Evolutionary conservation across 2,888 invertebrate species (phyloP).

Genomic region (Seira musarum): DNA sequence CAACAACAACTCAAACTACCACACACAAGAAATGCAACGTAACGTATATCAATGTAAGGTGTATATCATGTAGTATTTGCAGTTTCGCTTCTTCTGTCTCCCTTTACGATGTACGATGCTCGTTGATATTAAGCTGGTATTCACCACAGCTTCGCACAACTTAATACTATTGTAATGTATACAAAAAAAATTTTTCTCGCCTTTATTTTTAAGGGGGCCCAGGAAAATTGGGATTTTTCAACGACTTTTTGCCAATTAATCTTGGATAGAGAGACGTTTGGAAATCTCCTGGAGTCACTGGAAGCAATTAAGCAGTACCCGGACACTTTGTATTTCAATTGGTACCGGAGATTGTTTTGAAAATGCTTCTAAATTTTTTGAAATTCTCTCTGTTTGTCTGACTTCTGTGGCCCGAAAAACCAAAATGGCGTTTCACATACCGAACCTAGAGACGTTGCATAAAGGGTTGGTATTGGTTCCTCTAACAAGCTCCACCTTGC

Average conservation of each 20-base stretch:
- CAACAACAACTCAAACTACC: slow-evolving; percentile 45
- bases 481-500: slow-evolving; percentile 46
- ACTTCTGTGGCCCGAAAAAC: slow-evolving; percentile 68
- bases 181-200: slow-evolving; percentile 43
- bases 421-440: slow-evolving; percentile 68
- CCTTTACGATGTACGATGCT: slow-evolving; percentile 31
- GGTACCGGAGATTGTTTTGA: slow-evolving; percentile 57
- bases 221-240: slow-evolving; percentile 47
- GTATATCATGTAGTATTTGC: slow-evolving; percentile 44
- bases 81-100: slow-evolving; percentile 38
- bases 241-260: slow-evolving; percentile 33
- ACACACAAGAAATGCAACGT: slow-evolving; percentile 40
- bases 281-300: slow-evolving; percentile 33
- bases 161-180: slow-evolving; percentile 45
- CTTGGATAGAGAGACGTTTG: slow-evolving; percentile 15
- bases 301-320: slow-evolving; percentile 34
- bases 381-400: slow-evolving; percentile 63
- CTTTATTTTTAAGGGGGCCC: slow-evolving; percentile 43
- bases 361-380: slow-evolving; percentile 54
- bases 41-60: slow-evolving; percentile 54
- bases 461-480: slow-evolving; percentile 57
- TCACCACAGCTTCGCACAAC: slow-evolving; percentile 45
- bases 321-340: not conserved
- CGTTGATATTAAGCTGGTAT: slow-evolving; percentile 44
- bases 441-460: slow-evolving; percentile 54